Percentiles rank a stretch among this genome's conserved stretches.
phyloP scores from a whole-genome alignment of 1,140 invertebrate genomes.

The Drosophila arawakana region DNA sequence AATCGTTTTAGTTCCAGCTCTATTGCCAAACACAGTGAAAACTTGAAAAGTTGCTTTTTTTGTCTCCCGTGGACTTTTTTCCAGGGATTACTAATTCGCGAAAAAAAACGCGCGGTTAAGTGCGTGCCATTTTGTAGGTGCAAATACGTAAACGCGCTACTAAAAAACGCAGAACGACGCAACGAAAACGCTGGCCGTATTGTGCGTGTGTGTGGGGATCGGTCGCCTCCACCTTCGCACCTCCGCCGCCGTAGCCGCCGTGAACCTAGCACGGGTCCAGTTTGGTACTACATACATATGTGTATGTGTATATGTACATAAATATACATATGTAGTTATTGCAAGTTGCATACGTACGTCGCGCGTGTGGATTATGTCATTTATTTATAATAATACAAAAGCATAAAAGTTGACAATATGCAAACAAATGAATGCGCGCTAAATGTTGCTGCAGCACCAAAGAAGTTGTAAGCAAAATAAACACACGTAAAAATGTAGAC shows the following conservation, averaged over 20 bases:
- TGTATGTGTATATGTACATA: slow-evolving; percentile 23
- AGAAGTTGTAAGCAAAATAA: slow-evolving; percentile 43
- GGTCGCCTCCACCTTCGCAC: slow-evolving; percentile 40
- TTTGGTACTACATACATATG: slow-evolving; percentile 53
- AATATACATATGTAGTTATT: slow-evolving; percentile 40
- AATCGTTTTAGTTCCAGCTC: too few species aligned
- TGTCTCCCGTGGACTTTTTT: slow-evolving; percentile 58
- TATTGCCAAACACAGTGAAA: slow-evolving; percentile 53
- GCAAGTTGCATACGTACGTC: slow-evolving; percentile 69
- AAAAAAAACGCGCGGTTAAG: slow-evolving; percentile 56
- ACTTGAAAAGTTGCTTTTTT: slow-evolving; percentile 60
- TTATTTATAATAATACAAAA: slow-evolving; percentile 76
- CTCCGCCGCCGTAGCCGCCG: slow-evolving; percentile 20
- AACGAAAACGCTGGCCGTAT: slow-evolving; percentile 2
- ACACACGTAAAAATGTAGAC: slow-evolving; percentile 82
- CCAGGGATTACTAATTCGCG: slow-evolving; percentile 63
- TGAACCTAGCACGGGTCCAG: slow-evolving; percentile 62
- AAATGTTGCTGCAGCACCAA: slow-evolving; percentile 64
- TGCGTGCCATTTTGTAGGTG: slow-evolving; percentile 43
- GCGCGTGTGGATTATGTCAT: slow-evolving; percentile 80
- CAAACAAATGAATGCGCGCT: slow-evolving; percentile 57
- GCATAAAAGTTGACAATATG: slow-evolving; percentile 59
- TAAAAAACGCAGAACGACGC: slow-evolving; percentile 1
- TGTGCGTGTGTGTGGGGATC: slow-evolving; percentile 42
- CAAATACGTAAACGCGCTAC: slow-evolving; percentile 19